These are phyloP conservation scores for Cantharis flavilabris DNA, from an alignment of 2,888 invertebrate genomes.

Conservation along the genomic window DNA sequence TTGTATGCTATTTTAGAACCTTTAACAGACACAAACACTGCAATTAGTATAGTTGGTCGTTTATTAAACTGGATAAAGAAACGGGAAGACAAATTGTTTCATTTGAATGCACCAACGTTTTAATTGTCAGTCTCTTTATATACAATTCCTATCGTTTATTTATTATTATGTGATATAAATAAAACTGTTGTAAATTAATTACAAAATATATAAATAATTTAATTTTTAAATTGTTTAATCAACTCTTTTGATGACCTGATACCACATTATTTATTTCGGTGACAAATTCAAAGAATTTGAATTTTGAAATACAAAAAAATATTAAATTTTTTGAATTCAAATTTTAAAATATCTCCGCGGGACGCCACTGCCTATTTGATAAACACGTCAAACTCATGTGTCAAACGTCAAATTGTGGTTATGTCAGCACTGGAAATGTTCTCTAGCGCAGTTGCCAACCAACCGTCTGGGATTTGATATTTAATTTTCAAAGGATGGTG, in stretches of 20 bases:
- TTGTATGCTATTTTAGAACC: constrained; percentile 93
- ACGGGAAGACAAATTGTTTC: constrained; percentile 89
- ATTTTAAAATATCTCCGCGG: too few relatives aligned
- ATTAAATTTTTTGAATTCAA: too few relatives aligned
- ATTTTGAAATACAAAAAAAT: too few relatives aligned
- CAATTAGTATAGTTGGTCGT: constrained; percentile 86
- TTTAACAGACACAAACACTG: constrained; percentile 81
- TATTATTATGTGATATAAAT: background rate
- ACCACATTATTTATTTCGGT: too few relatives aligned
- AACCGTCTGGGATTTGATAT: background rate
- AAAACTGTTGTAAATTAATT: background rate
- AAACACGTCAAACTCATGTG: background rate
- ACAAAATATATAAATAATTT: background rate
- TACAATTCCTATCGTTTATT: constrained; percentile 10
- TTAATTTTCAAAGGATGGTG: background rate
- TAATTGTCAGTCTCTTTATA: constrained; percentile 48
- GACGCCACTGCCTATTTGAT: background rate
- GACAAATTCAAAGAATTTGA: too few relatives aligned
- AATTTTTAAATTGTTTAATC: background rate
- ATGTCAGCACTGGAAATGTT: background rate
- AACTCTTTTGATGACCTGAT: too few relatives aligned
- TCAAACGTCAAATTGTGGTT: too few relatives aligned
- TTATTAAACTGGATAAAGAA: constrained; percentile 92
- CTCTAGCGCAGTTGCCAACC: background rate
- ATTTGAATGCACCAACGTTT: constrained; percentile 81